Evolutionary conservation across 2,113 vertebrate genomes (phyloP).

Genomic region (Crotalus tigris): DNA sequence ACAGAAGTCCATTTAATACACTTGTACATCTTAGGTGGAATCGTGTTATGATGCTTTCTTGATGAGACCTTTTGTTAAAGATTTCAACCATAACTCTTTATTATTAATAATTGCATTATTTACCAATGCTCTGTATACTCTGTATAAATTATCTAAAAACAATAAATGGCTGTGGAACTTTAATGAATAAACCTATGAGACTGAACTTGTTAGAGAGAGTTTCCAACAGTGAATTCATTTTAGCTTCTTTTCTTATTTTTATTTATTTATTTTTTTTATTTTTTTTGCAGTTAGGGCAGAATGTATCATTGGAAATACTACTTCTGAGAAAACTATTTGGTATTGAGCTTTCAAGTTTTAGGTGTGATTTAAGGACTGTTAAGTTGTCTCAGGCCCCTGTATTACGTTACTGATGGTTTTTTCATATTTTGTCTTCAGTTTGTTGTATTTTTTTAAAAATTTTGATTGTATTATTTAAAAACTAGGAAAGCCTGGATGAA

Average conservation of each 20-base stretch:
- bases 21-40: background rate
- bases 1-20: background rate
- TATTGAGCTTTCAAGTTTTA: background rate
- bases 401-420: background rate
- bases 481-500: background rate
- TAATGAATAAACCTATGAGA: background rate
- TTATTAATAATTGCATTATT: background rate
- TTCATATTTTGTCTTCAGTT: background rate
- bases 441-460: background rate
- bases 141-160: background rate
- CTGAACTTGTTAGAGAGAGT: conserved; percentile 25
- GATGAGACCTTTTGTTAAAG: background rate
- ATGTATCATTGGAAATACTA: background rate
- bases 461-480: background rate
- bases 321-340: background rate
- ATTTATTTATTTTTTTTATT: too few species aligned
- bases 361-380: background rate
- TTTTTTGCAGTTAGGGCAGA: background rate
- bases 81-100: background rate
- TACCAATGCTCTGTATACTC: background rate
- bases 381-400: background rate
- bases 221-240: background rate
- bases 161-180: background rate
- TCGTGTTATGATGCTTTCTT: background rate
- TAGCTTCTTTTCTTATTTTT: background rate